Evolutionary conservation across 1,140 invertebrate genomes (phyloP).

Genomic region (Metopolophium dirhodum): DNA sequence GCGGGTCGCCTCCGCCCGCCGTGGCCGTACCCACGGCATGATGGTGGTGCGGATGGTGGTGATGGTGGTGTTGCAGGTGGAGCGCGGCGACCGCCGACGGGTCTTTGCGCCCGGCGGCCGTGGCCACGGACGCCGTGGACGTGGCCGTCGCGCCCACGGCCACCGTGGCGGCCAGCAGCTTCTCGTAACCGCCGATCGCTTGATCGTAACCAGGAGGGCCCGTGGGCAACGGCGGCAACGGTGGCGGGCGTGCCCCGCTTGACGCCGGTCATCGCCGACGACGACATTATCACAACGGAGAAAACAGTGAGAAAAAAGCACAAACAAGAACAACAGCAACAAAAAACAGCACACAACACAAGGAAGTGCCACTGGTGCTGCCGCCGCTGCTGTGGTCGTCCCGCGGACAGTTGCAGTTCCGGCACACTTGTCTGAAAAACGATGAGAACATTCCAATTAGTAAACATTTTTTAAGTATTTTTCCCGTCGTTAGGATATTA

Average conservation of each 20-base stretch:
- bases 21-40: constrained; percentile 69
- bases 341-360: too few species aligned
- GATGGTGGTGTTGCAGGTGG: constrained; percentile 49
- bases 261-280: neutral
- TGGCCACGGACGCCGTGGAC: constrained; percentile 30
- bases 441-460: neutral
- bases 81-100: constrained; percentile 58
- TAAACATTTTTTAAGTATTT: too few species aligned
- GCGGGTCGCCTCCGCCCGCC: constrained; percentile 64
- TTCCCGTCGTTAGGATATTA: neutral
- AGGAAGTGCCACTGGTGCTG: constrained; percentile 59
- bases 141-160: neutral
- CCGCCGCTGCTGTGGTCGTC: constrained; percentile 67
- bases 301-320: too few species aligned
- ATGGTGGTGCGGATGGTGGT: constrained; percentile 41
- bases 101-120: constrained; percentile 32
- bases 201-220: constrained; percentile 41
- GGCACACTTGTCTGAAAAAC: constrained; percentile 71
- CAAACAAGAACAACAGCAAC: too few species aligned
- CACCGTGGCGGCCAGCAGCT: constrained; percentile 23
- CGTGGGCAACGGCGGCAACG: constrained; percentile 30
- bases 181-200: constrained; percentile 48
- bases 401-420: constrained; percentile 74
- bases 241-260: constrained; percentile 37
- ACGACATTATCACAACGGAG: too few species aligned